Percentiles rank a stretch among this genome's conserved stretches.
phyloP scores from a whole-genome alignment of 2,888 invertebrate species.

The Polydrusus pterygomalis region DNA sequence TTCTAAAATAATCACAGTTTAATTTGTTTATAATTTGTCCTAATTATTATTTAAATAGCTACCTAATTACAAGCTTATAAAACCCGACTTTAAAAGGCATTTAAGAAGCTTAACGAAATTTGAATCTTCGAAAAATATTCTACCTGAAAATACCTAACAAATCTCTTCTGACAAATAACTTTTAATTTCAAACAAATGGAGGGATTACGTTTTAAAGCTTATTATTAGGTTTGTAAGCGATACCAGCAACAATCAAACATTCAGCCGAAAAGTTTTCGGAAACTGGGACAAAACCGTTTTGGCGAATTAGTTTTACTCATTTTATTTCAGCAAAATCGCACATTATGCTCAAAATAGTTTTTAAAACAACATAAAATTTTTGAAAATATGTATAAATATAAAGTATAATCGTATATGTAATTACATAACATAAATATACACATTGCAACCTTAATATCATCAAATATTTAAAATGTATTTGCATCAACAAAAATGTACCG shows the following conservation, averaged over 20 bases:
- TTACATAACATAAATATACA: too few relatives aligned
- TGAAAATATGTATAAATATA: too few relatives aligned
- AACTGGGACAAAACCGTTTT: not conserved
- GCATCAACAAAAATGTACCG: too few relatives aligned
- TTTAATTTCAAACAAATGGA: slow-evolving; percentile 10
- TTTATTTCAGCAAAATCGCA: not conserved
- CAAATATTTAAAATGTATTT: too few relatives aligned
- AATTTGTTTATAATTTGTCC: not conserved
- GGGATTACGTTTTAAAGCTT: slow-evolving; percentile 11
- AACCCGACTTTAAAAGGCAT: not conserved
- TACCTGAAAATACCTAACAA: slow-evolving; percentile 23
- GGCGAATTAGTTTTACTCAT: not conserved
- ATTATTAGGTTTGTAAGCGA: slow-evolving; percentile 6
- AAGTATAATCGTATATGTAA: too few relatives aligned
- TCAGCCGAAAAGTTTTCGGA: slow-evolving; percentile 2
- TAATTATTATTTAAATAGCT: not conserved
- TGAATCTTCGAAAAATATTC: slow-evolving; percentile 1
- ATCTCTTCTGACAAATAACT: slow-evolving; percentile 6
- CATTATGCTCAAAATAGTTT: too few relatives aligned
- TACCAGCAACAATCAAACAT: not conserved
- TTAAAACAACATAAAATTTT: too few relatives aligned
- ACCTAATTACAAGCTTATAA: slow-evolving; percentile 6
- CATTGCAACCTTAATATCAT: too few relatives aligned
- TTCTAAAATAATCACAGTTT: slow-evolving; percentile 9
- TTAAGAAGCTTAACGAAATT: slow-evolving; percentile 13